Conservation (phyloP, 2,113 vertebrate genomes). For the Peromyscus leucopus region DNA sequence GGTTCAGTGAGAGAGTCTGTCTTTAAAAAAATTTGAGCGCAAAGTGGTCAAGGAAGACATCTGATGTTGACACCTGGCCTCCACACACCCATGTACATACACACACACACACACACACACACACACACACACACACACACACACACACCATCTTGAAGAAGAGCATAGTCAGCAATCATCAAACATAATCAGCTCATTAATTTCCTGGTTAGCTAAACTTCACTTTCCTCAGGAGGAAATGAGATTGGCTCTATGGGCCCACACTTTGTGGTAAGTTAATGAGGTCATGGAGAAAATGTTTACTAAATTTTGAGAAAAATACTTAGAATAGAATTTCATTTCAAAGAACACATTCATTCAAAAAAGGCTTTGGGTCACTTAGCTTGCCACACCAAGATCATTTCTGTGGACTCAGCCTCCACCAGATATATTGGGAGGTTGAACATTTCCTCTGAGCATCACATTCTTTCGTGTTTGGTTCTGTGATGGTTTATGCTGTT, state of each 20-base stretch:
- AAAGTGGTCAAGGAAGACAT: background rate
- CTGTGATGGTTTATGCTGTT: background rate
- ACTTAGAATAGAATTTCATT: background rate
- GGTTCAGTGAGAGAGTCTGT: background rate
- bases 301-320: background rate
- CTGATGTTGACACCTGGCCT: background rate
- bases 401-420: background rate
- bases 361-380: too few species aligned
- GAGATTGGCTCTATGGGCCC: background rate
- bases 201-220: background rate
- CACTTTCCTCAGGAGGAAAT: background rate
- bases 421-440: background rate
- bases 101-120: background rate
- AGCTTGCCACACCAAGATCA: background rate
- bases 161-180: background rate
- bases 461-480: background rate
- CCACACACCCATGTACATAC: background rate
- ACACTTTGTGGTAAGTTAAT: background rate
- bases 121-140: background rate
- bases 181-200: background rate
- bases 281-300: background rate
- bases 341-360: background rate
- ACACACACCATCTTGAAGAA: background rate
- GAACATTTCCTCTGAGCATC: background rate
- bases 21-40: background rate